Percentiles rank a stretch among this genome's conserved stretches.
Conservation (phyloP, 1,140 invertebrate species). For the Musca vetustissima region DNA sequence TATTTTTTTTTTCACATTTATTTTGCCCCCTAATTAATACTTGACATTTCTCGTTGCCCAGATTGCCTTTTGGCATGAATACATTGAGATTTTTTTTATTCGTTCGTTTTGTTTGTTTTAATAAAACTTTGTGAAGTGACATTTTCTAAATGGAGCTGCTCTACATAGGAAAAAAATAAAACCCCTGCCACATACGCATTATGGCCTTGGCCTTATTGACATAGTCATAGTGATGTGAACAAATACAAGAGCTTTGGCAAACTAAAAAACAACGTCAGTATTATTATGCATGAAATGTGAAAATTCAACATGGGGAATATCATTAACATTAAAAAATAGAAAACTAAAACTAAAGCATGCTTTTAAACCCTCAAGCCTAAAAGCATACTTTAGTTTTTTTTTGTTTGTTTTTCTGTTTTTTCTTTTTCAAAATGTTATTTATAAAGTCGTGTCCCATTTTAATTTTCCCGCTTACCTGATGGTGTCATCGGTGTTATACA, state of each 20-base stretch:
- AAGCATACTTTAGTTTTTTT: not conserved
- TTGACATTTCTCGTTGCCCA: slow-evolving; percentile 14
- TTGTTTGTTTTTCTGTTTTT: not conserved
- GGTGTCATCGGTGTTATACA: slow-evolving; percentile 53
- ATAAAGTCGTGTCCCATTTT: no score
- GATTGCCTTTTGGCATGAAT: not conserved
- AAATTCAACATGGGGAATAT: not conserved
- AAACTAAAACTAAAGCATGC: slow-evolving; percentile 7
- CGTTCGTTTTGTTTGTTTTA: slow-evolving; percentile 13
- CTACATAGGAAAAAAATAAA: not conserved
- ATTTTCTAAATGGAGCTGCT: not conserved
- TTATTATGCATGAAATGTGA: no score
- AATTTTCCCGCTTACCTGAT: slow-evolving; percentile 43
- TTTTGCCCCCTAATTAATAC: slow-evolving; percentile 7
- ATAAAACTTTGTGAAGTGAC: not conserved
- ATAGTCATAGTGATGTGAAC: not conserved
- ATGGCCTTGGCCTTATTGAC: slow-evolving; percentile 4
- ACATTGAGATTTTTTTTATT: not conserved
- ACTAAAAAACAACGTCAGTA: no score
- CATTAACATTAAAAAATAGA: not conserved
- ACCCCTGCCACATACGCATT: not conserved
- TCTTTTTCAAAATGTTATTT: not conserved
- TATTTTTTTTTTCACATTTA: not conserved
- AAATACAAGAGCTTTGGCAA: no score
- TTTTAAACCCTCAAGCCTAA: not conserved